Evolutionary conservation across 2,797 vertebrate genomes (phyloP).

Genomic region (Botia almorhae): DNA sequence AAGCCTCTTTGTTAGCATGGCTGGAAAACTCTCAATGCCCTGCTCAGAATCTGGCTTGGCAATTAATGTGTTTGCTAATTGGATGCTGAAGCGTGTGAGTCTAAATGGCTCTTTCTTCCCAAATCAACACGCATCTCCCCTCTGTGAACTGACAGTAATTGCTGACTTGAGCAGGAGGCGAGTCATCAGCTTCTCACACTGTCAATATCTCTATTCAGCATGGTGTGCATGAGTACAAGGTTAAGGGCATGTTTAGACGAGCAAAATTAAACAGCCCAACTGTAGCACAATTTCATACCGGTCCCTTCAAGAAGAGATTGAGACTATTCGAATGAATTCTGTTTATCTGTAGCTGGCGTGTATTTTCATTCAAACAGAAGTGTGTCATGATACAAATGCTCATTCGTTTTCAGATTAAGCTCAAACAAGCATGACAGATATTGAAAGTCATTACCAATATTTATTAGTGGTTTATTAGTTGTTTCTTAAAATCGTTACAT

Average conservation of each 20-base stretch:
- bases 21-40: constrained; percentile 10
- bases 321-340: neutral
- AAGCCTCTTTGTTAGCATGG: constrained; percentile 8
- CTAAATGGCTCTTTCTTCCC: constrained; percentile 46
- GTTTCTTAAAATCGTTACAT: neutral
- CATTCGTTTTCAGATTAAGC: neutral
- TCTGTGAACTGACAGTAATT: constrained; percentile 55
- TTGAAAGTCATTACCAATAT: neutral
- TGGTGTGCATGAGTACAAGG: constrained; percentile 26
- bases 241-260: constrained; percentile 30
- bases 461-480: neutral
- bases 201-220: constrained; percentile 38
- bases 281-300: neutral
- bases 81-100: constrained; percentile 34
- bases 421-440: neutral
- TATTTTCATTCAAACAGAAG: neutral
- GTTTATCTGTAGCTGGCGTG: neutral
- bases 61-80: constrained; percentile 44
- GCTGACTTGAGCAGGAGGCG: constrained; percentile 40
- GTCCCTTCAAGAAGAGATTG: neutral
- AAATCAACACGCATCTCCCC: constrained; percentile 46
- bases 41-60: constrained; percentile 20
- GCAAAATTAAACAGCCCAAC: constrained; percentile 18
- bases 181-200: constrained; percentile 30
- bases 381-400: neutral